phyloP scores from a whole-genome alignment of 2,888 invertebrate species.

The Limnephilus rhombicus region DNA sequence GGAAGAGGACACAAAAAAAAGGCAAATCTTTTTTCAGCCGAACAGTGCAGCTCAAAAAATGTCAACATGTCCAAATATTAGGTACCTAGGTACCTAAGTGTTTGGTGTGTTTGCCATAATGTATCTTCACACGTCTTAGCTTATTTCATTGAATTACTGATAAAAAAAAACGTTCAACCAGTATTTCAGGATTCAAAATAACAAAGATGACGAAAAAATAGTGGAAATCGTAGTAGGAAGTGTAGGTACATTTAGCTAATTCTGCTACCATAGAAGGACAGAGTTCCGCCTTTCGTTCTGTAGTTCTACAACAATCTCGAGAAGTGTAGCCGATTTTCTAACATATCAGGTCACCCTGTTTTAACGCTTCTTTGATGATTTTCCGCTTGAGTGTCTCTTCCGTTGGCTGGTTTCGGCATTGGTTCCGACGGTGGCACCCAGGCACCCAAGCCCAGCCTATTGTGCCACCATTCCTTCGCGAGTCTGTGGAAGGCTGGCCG shows the following conservation, averaged over 20 bases:
- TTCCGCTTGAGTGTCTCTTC: constrained; percentile 34
- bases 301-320: background rate
- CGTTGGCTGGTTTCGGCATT: constrained; percentile 22
- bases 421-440: constrained; percentile 44
- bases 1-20: too few species aligned
- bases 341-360: constrained; percentile 32
- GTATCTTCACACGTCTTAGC: too few species aligned
- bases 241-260: background rate
- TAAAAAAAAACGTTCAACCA: background rate
- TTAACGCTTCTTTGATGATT: constrained; percentile 44
- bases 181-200: background rate
- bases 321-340: background rate
- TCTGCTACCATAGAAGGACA: background rate
- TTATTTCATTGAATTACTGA: too few species aligned
- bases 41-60: too few species aligned
- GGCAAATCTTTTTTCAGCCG: too few species aligned
- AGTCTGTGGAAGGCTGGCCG: background rate
- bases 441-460: constrained; percentile 42
- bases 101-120: too few species aligned
- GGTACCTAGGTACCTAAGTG: too few species aligned
- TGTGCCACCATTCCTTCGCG: background rate
- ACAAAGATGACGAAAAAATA: background rate
- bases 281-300: background rate
- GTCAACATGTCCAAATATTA: background rate
- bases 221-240: background rate